These are phyloP conservation scores for Zosterops pallidus DNA, from an alignment of 2,113 vertebrate genomes.

Conservation along the genomic window DNA sequence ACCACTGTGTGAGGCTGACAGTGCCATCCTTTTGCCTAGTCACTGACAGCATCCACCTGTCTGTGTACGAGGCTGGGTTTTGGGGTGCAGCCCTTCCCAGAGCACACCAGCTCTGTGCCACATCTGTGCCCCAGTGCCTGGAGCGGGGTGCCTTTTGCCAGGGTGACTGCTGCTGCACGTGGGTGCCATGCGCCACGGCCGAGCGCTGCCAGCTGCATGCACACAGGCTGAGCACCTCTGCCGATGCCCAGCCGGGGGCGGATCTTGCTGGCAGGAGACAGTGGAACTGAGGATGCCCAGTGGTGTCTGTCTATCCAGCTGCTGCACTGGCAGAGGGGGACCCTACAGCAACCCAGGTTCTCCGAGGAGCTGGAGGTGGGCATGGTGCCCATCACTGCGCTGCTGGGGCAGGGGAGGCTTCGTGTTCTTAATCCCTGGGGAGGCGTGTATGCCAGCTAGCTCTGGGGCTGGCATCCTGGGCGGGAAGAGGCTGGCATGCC, in stretches of 20 bases:
- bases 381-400: not conserved
- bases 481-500: constrained; percentile 10
- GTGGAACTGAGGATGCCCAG: not conserved
- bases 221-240: not conserved
- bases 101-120: too few relatives aligned
- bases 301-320: not conserved
- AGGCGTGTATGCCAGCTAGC: not conserved
- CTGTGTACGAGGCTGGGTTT: accelerated
- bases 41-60: accelerated
- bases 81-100: not conserved
- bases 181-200: accelerated
- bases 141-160: not conserved
- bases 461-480: constrained; percentile 9
- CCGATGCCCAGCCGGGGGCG: not conserved
- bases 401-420: not conserved
- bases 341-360: not conserved
- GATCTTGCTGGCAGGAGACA: not conserved
- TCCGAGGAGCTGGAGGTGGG: not conserved
- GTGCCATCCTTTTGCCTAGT: not conserved
- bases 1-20: not conserved
- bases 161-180: not conserved
- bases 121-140: not conserved
- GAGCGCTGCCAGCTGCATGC: accelerated
- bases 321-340: not conserved
- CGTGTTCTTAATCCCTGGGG: not conserved